Evolutionary conservation across 2,888 invertebrate species (phyloP), one percentile per base, ranked within the genome.

Genomic region (Dermolepida albohirtum): DNA sequence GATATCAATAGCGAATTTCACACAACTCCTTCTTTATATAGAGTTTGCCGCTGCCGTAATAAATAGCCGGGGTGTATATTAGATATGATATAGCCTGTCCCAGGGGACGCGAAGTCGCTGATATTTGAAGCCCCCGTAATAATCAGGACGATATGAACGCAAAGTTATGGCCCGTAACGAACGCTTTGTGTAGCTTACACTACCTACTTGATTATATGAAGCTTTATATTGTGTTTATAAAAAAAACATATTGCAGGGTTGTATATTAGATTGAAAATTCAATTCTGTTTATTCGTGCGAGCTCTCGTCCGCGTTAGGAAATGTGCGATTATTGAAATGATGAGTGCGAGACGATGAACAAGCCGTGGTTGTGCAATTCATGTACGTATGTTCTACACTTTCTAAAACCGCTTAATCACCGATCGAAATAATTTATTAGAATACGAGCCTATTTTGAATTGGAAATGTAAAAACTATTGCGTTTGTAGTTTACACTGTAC

Each of bases 91-190:
- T 74, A 74, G 71, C 68, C 84, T 82, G 82, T 80, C 87, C 87
- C 86, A 84, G 78, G 81, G 87, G 85, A 85, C 84, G 85, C 86
- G 85, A 86, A 88, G 86, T 87, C 89, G 87, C 85, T 89, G 89
- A 88, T 89, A 89, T 89, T 89, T 89, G 87, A 86, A 88, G 84
- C 88, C 82, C 83, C 76, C 76, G 77, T 77, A 74, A 79, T 80
- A 82, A 82, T 82, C 82, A 82, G 79, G 81, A 73, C 76, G 73
- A 75, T 76, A 76, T 75, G 75, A 76, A 73, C 75, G 68, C 75
- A 72, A 72, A 73, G 78, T 82, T 82, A 82, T 82, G 82, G 81
- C 77, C 82, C 82, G 81, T 82, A 79, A 81, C 81, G 79, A 72
- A 73, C 74, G 74, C 74, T 76, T 75, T 77, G 75, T 77, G 73